phyloP scores from a whole-genome alignment of 53 echinoderm and acorn worm genomes.

The Luidia sarsii region DNA sequence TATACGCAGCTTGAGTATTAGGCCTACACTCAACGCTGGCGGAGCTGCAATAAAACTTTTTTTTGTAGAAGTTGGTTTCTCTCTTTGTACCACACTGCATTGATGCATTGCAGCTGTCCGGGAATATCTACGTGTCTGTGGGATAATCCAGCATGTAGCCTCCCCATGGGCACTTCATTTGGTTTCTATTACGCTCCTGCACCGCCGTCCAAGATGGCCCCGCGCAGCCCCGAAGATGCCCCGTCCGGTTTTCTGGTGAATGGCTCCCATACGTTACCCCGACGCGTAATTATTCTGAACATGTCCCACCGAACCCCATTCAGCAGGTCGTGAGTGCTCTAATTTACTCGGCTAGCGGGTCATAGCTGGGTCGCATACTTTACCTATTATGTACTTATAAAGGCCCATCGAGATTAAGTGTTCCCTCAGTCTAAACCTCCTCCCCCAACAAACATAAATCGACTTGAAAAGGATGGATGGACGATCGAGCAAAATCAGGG shows the following conservation, averaged over 20 bases:
- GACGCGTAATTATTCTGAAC: conserved; percentile 39
- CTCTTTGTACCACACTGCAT: background rate
- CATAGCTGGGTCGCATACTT: conserved; percentile 39
- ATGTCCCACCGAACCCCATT: conserved; percentile 18
- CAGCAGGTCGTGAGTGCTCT: background rate
- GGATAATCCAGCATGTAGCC: conserved; percentile 26
- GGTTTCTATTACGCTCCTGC: conserved; percentile 22
- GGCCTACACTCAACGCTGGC: too few species aligned
- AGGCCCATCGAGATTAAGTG: conserved; percentile 16
- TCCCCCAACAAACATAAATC: too few species aligned
- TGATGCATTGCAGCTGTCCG: conserved; percentile 20
- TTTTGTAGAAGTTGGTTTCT: too few species aligned
- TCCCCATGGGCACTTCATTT: conserved; percentile 30
- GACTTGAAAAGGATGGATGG: too few species aligned
- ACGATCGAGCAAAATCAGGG: too few species aligned
- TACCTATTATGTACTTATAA: conserved; percentile 40
- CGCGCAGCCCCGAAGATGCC: conserved; percentile 5
- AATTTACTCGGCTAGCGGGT: conserved; percentile 26
- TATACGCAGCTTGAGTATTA: too few species aligned
- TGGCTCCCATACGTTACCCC: conserved; percentile 13
- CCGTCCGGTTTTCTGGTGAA: conserved; percentile 27
- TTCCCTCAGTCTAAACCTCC: conserved; percentile 8
- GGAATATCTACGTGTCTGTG: conserved; percentile 11
- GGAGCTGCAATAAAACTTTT: too few species aligned
- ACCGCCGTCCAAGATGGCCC: background rate